phyloP scores from a whole-genome alignment of 2,113 vertebrate species.

The Cyanoderma ruficeps region DNA sequence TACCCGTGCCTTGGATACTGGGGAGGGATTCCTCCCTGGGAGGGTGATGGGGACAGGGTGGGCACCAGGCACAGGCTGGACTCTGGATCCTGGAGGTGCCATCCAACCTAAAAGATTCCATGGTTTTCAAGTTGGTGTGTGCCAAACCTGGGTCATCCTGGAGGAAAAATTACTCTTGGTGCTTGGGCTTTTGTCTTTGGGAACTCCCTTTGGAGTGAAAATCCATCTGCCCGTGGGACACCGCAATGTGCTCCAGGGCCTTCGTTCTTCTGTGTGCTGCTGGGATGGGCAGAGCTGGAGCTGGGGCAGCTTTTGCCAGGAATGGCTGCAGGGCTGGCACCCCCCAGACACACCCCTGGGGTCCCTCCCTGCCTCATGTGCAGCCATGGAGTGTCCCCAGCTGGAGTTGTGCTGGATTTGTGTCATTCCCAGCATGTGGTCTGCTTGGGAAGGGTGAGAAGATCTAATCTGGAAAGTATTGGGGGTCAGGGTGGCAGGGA shows the following conservation, averaged over 20 bases:
- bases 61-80: rapidly evolving
- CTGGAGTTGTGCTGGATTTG: not conserved
- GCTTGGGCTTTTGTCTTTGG: not conserved
- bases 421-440: not conserved
- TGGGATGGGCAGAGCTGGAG: not conserved
- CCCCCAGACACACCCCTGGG: rapidly evolving
- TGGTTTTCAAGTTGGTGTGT: not conserved
- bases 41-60: not conserved
- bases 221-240: rapidly evolving
- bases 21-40: not conserved
- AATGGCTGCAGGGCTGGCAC: not conserved
- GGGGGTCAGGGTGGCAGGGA: not conserved
- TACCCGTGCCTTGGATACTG: rapidly evolving
- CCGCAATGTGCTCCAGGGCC: not conserved
- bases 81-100: not conserved
- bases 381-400: not conserved
- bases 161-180: not conserved
- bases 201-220: rapidly evolving
- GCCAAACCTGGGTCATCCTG: not conserved
- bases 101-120: not conserved
- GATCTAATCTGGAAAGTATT: not conserved
- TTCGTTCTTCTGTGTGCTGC: not conserved
- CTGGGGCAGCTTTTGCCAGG: not conserved
- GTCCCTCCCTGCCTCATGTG: not conserved
- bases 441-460: not conserved